Base-by-base conservation (phyloP, 2,888 invertebrate genomes). In the Callimorpha dominula region DNA sequence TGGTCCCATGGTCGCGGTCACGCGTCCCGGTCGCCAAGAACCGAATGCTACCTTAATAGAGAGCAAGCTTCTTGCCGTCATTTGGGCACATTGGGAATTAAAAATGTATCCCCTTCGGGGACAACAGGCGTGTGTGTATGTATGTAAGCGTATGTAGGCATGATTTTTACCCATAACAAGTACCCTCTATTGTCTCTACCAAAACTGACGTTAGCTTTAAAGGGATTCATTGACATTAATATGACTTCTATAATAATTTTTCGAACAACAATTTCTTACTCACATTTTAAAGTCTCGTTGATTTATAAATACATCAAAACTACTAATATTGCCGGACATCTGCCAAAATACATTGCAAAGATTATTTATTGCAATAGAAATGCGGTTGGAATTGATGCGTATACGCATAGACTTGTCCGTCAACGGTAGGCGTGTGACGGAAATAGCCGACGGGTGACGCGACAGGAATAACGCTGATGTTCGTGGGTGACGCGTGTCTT, bases 371-470 rank as follows among this genome's bases (percentile, higher is more conserved):
- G 82, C 80, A 77, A 71, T 76, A 62, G 74, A 75, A 81, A 73
- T 76, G 69, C 52, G 79, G 54, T 78, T 73, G 74, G 79, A 83
- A 81, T 72, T 52, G 42, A 65, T 78, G 79, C 83, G 81, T 75
- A 68, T 83, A 77, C 77, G 77, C 83, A 76, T 72, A 70, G 49
- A 50, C 50, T 72, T 74, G 83, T 85, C 82, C 77, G 82, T 84
- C 84, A 80, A 70, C 83, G 74, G 70, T 68, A 77, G 79, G 63
- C 68, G 67, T 52, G 77, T 70, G 82, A 80, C 81, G 71, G 63
- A 81, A 85, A 86, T 86, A 86, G 78, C 68, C 79, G 78, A 73
- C 52, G 64, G 64, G 74, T 84, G 85, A 84, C 71, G 81, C 74
- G 83, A 64, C 81, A 70, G 71, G 73, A 85, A 84, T 84, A 84